Evolutionary conservation across 2,113 vertebrate species (phyloP).

Genomic region (Archilochus colubris): DNA sequence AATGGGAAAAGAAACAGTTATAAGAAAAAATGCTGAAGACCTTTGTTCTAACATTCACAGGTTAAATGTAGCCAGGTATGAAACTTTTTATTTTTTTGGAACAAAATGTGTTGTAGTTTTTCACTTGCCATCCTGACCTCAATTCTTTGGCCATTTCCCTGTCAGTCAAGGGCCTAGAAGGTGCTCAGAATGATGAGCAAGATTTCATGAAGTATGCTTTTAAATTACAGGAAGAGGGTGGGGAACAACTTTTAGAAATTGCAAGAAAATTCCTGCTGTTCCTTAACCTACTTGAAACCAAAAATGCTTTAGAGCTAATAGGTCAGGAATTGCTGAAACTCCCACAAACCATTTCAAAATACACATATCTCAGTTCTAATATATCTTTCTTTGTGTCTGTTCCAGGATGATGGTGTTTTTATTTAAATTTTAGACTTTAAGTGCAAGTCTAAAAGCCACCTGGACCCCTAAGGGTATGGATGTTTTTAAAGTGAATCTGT

Average conservation of each 20-base stretch:
- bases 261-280: constrained; percentile 2
- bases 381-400: constrained; percentile 6
- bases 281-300: constrained; percentile 21
- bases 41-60: background rate
- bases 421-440: constrained; percentile 45
- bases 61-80: background rate
- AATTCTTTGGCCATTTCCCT: background rate
- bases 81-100: background rate
- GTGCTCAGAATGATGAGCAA: background rate
- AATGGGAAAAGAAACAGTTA: background rate
- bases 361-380: background rate
- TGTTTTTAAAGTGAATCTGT: constrained; percentile 22
- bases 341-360: background rate
- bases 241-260: background rate
- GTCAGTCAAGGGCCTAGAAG: background rate
- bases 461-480: background rate
- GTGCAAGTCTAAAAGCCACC: background rate
- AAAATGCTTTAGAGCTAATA: constrained; percentile 14
- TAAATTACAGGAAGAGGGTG: background rate
- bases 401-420: constrained; percentile 26
- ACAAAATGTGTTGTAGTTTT: background rate
- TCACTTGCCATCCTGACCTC: background rate
- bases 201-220: background rate
- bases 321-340: background rate
- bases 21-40: background rate